A percentile compares a stretch with the other conserved stretches of the same genome.
phyloP scores from a whole-genome alignment of 2,113 vertebrate genomes.

The Zosterops pallidus region DNA sequence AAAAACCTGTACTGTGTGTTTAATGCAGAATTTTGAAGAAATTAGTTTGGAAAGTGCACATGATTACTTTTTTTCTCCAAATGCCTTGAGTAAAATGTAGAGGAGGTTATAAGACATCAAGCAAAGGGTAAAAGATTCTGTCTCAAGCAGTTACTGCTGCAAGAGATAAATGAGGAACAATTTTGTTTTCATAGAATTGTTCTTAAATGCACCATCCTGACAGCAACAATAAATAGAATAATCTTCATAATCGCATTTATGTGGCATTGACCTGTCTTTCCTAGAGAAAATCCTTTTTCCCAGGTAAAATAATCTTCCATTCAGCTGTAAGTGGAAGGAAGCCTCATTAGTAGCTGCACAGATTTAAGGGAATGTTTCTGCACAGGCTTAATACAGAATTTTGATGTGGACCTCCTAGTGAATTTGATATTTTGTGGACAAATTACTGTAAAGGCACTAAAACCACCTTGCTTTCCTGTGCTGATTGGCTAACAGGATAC shows the following conservation, averaged over 20 bases:
- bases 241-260: conserved; percentile 1
- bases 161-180: background rate
- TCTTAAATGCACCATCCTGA: background rate
- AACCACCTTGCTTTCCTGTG: background rate
- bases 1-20: background rate
- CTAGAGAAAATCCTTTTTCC: background rate
- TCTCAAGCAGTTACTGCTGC: background rate
- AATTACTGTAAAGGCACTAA: background rate
- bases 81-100: background rate
- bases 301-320: background rate
- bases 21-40: background rate
- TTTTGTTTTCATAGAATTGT: background rate
- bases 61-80: background rate
- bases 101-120: background rate
- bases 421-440: background rate
- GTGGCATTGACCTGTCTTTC: background rate
- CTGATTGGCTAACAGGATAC: background rate
- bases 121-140: background rate
- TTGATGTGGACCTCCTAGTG: background rate
- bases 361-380: background rate
- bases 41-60: background rate
- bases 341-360: background rate
- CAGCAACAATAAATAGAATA: background rate
- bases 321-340: conserved; percentile 1
- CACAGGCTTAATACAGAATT: background rate